These are phyloP conservation scores for Candoia aspera DNA, from an alignment of 2,113 vertebrate genomes.

Conservation along the genomic window DNA sequence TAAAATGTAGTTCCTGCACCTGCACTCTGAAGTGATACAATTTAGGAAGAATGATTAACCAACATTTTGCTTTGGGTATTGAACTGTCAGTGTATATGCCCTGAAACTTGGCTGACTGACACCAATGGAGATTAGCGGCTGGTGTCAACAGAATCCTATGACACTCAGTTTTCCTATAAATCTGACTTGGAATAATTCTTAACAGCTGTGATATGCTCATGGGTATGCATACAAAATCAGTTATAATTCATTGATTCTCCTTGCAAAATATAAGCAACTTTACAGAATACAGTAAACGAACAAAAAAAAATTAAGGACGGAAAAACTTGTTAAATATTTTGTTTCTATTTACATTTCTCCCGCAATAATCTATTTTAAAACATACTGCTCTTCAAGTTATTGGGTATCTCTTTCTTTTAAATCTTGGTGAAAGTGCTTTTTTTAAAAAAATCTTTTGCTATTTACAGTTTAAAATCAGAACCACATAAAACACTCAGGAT, in stretches of 20 bases:
- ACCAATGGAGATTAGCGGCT: neutral
- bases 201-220: conserved; percentile 73
- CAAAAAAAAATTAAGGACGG: conserved; percentile 70
- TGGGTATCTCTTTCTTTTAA: conserved; percentile 81
- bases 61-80: neutral
- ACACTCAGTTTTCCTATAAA: conserved; percentile 61
- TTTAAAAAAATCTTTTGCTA: conserved; percentile 93
- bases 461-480: conserved; percentile 95
- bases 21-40: neutral
- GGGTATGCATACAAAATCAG: conserved; percentile 73
- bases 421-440: conserved; percentile 99
- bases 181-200: conserved; percentile 69
- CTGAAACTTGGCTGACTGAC: neutral
- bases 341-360: conserved; percentile 87
- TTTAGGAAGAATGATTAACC: neutral
- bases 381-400: conserved; percentile 85
- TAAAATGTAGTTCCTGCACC: neutral
- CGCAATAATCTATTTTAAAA: conserved; percentile 78
- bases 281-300: conserved; percentile 71
- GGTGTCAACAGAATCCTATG: neutral
- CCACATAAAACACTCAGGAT: conserved; percentile 70
- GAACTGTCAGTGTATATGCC: neutral
- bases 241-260: conserved; percentile 80
- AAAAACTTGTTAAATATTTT: conserved; percentile 82
- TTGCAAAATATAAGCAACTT: conserved; percentile 75